Evolutionary conservation across 2,113 vertebrate species (phyloP).

Genomic region (Brachyhypopomus occidentalis): DNA sequence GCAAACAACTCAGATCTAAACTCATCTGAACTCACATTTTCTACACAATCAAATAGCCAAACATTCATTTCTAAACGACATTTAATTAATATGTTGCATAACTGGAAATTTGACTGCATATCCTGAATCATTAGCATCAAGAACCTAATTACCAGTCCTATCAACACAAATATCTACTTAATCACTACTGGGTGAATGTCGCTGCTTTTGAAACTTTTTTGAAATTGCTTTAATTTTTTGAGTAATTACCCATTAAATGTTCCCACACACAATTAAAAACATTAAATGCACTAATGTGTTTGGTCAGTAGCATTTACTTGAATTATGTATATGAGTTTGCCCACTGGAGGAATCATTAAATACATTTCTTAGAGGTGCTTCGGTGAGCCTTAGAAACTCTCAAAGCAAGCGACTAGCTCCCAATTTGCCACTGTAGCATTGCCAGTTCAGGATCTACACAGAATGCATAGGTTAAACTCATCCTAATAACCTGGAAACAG

Average conservation of each 20-base stretch:
- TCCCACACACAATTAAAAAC: conserved; percentile 22
- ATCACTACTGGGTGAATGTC: not conserved
- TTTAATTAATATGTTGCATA: too few relatives aligned
- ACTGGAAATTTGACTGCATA: not conserved
- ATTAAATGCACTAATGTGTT: conserved; percentile 19
- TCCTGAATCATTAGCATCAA: not conserved
- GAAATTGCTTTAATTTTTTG: conserved; percentile 15
- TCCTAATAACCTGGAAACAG: not conserved
- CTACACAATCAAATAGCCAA: too few relatives aligned
- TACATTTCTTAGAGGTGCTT: not conserved
- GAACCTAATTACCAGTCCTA: not conserved
- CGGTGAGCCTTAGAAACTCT: not conserved
- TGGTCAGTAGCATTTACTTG: not conserved
- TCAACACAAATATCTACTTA: not conserved
- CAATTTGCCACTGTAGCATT: too few relatives aligned
- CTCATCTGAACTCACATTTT: too few relatives aligned
- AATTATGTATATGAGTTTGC: not conserved
- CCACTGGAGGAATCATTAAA: not conserved
- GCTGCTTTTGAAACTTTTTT: not conserved
- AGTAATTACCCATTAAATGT: conserved; percentile 22
- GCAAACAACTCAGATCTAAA: too few relatives aligned
- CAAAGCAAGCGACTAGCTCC: not conserved
- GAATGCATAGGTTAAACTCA: not conserved
- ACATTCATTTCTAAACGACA: too few relatives aligned
- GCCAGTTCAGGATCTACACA: not conserved